A percentile compares a stretch with the other conserved stretches of the same genome.
Conservation (phyloP, 2,888 invertebrate genomes). For the Ceramica pisi region DNA sequence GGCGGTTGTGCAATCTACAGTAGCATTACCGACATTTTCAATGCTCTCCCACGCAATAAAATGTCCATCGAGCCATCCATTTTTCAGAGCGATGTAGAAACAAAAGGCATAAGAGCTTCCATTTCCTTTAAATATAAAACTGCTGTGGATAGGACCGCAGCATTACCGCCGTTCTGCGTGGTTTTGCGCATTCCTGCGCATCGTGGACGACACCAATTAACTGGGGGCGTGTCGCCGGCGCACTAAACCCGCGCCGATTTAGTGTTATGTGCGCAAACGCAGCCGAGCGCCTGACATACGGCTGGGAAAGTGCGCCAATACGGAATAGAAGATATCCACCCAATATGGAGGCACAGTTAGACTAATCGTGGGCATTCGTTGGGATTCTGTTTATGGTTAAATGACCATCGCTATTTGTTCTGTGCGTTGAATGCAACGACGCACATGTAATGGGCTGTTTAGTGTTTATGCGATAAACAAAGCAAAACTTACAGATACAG, state of each 20-base stretch:
- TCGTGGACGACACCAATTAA: constrained; percentile 79
- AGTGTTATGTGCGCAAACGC: constrained; percentile 74
- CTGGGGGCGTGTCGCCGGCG: constrained; percentile 75
- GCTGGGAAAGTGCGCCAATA: constrained; percentile 32
- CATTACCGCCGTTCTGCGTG: constrained; percentile 64
- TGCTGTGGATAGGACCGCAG: constrained; percentile 48
- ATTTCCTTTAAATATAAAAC: constrained; percentile 60
- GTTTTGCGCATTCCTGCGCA: constrained; percentile 65
- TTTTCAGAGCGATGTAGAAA: constrained; percentile 44
- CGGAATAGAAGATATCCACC: constrained; percentile 36
- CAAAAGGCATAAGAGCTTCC: constrained; percentile 53
- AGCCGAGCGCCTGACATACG: constrained; percentile 62
- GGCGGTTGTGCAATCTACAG: constrained; percentile 1
- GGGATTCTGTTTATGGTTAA: constrained; percentile 40
- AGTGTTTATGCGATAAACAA: constrained; percentile 32
- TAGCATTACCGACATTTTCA: constrained; percentile 32
- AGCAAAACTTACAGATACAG: constrained; percentile 21
- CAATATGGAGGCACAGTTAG: constrained; percentile 34
- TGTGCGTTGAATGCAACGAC: constrained; percentile 33
- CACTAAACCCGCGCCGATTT: constrained; percentile 74
- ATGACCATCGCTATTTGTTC: constrained; percentile 42
- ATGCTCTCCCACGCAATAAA: constrained; percentile 38
- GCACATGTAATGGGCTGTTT: constrained; percentile 49
- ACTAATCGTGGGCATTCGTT: constrained; percentile 12
- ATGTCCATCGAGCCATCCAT: constrained; percentile 27